Evolutionary conservation across 2,113 vertebrate genomes (phyloP).

Genomic region (Corythornis vintsioides): DNA sequence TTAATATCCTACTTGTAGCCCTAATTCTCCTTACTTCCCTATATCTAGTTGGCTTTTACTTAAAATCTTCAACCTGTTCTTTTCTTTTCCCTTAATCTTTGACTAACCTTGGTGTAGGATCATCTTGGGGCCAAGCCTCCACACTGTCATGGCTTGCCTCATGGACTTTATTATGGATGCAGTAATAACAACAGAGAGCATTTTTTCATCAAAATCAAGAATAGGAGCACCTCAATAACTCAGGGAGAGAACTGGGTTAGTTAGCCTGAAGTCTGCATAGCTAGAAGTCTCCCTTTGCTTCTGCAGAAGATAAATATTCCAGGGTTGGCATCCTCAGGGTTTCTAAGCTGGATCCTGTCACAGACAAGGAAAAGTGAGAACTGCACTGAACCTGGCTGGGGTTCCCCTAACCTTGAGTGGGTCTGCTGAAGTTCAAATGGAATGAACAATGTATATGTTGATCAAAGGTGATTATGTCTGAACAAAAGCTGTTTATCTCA

Average conservation of each 20-base stretch:
- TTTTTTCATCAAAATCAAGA: neutral
- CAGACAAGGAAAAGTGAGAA: neutral
- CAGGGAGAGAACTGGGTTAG: neutral
- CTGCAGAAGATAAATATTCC: neutral
- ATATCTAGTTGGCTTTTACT: neutral
- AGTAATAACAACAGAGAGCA: neutral
- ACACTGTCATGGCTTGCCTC: neutral
- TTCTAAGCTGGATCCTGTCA: neutral
- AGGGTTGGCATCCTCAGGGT: accelerated
- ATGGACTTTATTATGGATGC: neutral
- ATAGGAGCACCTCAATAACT: neutral
- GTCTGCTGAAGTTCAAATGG: neutral
- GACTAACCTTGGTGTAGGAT: neutral
- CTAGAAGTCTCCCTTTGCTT: neutral
- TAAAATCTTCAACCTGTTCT: neutral
- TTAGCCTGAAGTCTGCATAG: neutral
- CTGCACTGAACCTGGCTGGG: neutral
- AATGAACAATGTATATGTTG: neutral
- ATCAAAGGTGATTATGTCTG: neutral
- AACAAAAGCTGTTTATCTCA: neutral
- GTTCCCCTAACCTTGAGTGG: neutral
- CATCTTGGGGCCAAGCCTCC: accelerated
- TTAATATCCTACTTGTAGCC: neutral
- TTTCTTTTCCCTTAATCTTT: neutral
- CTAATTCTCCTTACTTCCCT: neutral